phyloP scores from a whole-genome alignment of 2,888 invertebrate species.

The Lacanobia wlatinum region DNA sequence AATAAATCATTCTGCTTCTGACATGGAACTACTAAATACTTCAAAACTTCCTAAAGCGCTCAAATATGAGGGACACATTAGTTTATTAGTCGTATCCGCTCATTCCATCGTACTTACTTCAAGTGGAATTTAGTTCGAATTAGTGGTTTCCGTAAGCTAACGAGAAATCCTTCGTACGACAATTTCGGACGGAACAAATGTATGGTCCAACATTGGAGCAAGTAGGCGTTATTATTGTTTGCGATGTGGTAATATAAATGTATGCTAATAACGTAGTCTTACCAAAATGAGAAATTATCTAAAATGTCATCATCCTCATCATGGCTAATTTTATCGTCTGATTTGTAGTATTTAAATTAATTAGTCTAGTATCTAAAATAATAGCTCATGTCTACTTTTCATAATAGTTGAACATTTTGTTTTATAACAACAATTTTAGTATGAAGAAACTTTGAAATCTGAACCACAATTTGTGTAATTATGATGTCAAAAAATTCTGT shows the following conservation, averaged over 20 bases:
- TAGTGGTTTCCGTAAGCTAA: constrained; percentile 36
- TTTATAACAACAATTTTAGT: not conserved
- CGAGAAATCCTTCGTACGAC: constrained; percentile 16
- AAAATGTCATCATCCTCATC: constrained; percentile 45
- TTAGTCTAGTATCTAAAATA: constrained; percentile 10
- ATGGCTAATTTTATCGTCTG: constrained; percentile 27
- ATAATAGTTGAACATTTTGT: not conserved
- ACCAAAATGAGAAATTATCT: constrained; percentile 53
- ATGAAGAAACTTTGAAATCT: constrained; percentile 5
- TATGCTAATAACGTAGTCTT: constrained; percentile 55
- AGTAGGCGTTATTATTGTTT: constrained; percentile 54
- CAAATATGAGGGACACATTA: constrained; percentile 27
- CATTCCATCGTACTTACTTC: constrained; percentile 29
- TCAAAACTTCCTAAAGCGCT: constrained; percentile 20
- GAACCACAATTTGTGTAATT: constrained; percentile 9
- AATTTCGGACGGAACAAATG: constrained; percentile 17
- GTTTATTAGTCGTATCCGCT: constrained; percentile 52
- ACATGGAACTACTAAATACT: constrained; percentile 16
- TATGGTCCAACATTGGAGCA: constrained; percentile 38
- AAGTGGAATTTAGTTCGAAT: constrained; percentile 51
- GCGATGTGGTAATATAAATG: constrained; percentile 29
- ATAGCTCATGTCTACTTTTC: not conserved
- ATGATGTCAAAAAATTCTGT: not conserved
- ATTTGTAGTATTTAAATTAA: constrained; percentile 33
- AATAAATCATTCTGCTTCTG: not conserved